phyloP scores from a whole-genome alignment of 2,113 vertebrate genomes.

The Gymnarchus niloticus region DNA sequence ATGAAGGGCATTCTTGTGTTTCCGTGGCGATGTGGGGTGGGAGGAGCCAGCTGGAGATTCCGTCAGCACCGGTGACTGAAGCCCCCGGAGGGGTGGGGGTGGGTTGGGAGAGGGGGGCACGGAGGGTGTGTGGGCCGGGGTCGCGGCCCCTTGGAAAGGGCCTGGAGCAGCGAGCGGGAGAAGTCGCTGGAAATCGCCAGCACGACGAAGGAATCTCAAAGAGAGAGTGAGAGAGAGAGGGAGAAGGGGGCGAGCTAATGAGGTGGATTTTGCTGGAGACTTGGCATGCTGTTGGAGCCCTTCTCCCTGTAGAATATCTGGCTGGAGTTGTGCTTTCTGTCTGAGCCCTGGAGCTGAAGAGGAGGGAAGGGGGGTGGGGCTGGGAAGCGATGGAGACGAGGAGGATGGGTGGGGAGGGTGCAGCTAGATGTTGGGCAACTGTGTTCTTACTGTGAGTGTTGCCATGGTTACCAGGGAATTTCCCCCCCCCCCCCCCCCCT shows the following conservation, averaged over 20 bases:
- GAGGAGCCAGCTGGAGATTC: neutral
- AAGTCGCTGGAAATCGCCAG: neutral
- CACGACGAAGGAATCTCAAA: neutral
- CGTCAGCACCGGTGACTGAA: conserved; percentile 32
- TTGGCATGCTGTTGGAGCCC: conserved; percentile 61
- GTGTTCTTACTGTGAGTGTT: conserved; percentile 70
- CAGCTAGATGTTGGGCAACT: conserved; percentile 66
- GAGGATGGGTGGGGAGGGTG: conserved; percentile 37
- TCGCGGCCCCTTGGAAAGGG: neutral
- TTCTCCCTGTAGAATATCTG: conserved; percentile 53
- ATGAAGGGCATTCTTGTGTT: conserved; percentile 23
- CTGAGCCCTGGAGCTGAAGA: conserved; percentile 64
- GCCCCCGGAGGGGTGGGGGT: conserved; percentile 25
- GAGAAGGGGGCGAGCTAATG: conserved; percentile 51
- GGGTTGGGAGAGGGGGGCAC: conserved; percentile 27
- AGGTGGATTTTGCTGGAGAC: conserved; percentile 59
- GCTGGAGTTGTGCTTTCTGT: conserved; percentile 62
- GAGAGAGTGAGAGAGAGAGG: neutral
- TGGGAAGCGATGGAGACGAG: conserved; percentile 34
- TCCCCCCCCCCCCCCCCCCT: neutral
- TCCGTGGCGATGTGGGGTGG: conserved; percentile 19
- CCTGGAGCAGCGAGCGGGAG: neutral
- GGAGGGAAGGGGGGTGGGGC: conserved; percentile 32
- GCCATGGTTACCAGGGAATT: conserved; percentile 69
- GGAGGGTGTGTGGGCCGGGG: neutral